Base-by-base conservation (phyloP, 2,797 vertebrate genomes). In the Schizopygopsis pylzovi region DNA sequence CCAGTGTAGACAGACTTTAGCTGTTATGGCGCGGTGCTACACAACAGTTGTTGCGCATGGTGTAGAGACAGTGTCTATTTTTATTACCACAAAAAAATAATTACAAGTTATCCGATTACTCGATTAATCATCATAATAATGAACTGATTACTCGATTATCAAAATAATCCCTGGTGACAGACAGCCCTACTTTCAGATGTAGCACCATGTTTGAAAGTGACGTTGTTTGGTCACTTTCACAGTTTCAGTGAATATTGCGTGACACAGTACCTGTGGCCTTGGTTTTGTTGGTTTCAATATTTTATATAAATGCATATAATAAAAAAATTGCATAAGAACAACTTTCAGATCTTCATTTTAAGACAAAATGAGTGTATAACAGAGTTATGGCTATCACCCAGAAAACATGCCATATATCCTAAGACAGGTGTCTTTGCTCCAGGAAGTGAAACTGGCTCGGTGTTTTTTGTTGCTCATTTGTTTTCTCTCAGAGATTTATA, bases 391-490 rank as follows among this genome's bases (percentile, higher is more conserved):
- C 43, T 52, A 11, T 77, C 25, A 79, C 16, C 2, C 43, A 22
- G 10, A 37, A 3, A 47, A 22, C n/a, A n/a, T n/a, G n/a, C 3
- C 37, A 22, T 41, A 70, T 41, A 41, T 70, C 13, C 18, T 12
- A 18, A 67, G 12, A 76, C 28, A n/a, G 63, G 49, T 68, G 2
- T 4, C 47, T 79, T 33, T 59, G 18, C 77, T 61, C 65, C 83
- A 71, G 83, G 76, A 85, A 71, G 33, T n/a, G 52, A 85, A 85
- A 71, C 16, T 45, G 49, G 4, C 49, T 70, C 4, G 0, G 73
- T 28, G 33, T 77, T 39, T 59, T 20, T 76, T 83, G 82, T 54
- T 2, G 18, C 83, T 56, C 18, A 70, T 79, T 79, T 70, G 47
- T 78, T n/a, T 79, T 61, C 25, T 61, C 61, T 68, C 63, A 52